phyloP scores from a whole-genome alignment of 2,113 vertebrate species.

The Forbesichthys papilliferus region DNA sequence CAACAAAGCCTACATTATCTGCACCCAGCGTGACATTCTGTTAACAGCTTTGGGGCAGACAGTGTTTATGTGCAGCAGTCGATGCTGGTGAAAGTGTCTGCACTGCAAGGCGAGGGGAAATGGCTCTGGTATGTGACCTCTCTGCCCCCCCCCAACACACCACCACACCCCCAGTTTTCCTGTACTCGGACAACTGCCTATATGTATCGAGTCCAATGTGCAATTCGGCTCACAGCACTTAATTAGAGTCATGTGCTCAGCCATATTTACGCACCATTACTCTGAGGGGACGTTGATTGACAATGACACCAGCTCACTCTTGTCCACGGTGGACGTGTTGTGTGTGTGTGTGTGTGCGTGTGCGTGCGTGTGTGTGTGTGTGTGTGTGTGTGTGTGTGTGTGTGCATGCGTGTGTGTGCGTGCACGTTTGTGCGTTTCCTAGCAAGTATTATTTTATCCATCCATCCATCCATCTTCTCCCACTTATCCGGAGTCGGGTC shows the following conservation, averaged over 20 bases:
- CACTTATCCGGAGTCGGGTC: no score
- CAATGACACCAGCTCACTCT: slow-evolving; percentile 51
- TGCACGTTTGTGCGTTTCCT: no score
- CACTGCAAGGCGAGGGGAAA: slow-evolving; percentile 36
- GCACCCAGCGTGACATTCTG: slow-evolving; percentile 57
- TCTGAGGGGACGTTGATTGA: slow-evolving; percentile 72
- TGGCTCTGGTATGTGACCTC: slow-evolving; percentile 18
- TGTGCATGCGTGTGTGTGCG: no score
- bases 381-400: no score
- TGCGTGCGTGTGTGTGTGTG: no score
- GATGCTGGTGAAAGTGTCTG: slow-evolving; percentile 63
- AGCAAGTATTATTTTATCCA: no score
- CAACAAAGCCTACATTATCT: slow-evolving; percentile 56
- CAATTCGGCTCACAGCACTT: slow-evolving; percentile 66
- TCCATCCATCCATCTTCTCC: no score
- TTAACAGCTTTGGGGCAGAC: slow-evolving; percentile 59
- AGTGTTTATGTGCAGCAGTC: slow-evolving; percentile 58
- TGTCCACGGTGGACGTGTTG: slow-evolving; percentile 9
- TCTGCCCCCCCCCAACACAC: slow-evolving; percentile 9
- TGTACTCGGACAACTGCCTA: slow-evolving; percentile 40
- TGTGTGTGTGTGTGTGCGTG: background rate
- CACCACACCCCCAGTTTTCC: slow-evolving; percentile 19
- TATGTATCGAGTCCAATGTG: slow-evolving; percentile 63
- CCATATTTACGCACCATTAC: slow-evolving; percentile 73
- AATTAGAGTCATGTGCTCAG: slow-evolving; percentile 76